phyloP scores from a whole-genome alignment of 2,797 vertebrate genomes.

The Limnodromus scolopaceus region DNA sequence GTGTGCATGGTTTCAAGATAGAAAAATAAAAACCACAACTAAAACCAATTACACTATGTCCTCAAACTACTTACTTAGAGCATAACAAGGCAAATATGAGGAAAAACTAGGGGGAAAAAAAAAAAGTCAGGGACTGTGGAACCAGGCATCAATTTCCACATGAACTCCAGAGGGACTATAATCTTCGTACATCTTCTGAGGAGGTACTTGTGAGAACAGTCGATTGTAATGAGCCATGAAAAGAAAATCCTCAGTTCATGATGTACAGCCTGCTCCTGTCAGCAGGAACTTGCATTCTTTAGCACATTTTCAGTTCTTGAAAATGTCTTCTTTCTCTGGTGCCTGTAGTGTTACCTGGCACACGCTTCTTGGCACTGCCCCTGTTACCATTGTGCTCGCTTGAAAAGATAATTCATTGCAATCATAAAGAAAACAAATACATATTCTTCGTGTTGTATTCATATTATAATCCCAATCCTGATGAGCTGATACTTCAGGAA shows the following conservation, averaged over 20 bases:
- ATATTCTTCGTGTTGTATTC: background rate
- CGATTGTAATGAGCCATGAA: conserved; percentile 17
- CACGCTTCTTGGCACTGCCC: background rate
- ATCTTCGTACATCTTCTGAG: conserved; percentile 3
- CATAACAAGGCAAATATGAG: background rate
- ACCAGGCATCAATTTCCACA: background rate
- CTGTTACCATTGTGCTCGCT: background rate
- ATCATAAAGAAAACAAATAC: background rate
- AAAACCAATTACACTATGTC: background rate
- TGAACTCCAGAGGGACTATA: background rate
- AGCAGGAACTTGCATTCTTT: conserved; percentile 7
- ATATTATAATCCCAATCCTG: background rate
- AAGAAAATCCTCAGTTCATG: background rate
- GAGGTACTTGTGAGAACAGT: conserved; percentile 30
- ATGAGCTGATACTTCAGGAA: background rate
- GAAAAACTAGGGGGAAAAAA: background rate
- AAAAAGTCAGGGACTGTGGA: background rate
- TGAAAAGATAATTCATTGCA: conserved; percentile 8
- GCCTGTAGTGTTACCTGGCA: background rate
- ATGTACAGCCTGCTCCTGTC: background rate
- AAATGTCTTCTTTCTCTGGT: background rate
- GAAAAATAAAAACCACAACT: background rate
- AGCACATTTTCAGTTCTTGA: conserved; percentile 5
- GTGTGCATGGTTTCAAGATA: background rate
- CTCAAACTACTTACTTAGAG: background rate